These are phyloP conservation scores for Myotis davidii DNA, from an alignment of 2,113 vertebrate species.

Conservation along the genomic window DNA sequence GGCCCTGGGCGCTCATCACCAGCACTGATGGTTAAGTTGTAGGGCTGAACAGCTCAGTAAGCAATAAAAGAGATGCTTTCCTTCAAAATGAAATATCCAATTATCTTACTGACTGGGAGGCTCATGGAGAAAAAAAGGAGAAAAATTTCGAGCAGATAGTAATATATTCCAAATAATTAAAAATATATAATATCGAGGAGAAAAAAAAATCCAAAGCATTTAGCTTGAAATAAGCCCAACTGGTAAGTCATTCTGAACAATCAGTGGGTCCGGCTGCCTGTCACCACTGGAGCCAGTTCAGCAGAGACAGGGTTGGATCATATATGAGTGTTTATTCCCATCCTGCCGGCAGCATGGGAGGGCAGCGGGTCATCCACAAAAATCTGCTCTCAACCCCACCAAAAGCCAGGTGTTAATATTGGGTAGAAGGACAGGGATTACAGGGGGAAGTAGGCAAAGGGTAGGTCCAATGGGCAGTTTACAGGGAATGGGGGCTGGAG, in stretches of 20 bases:
- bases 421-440: too few relatives aligned
- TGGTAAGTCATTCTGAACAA: neutral
- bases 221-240: neutral
- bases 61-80: constrained; percentile 20
- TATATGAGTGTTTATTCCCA: too few relatives aligned
- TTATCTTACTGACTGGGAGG: neutral
- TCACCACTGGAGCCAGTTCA: too few relatives aligned
- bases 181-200: neutral
- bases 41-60: constrained; percentile 53
- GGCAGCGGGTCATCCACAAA: too few relatives aligned
- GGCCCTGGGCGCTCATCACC: neutral
- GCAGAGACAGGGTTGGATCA: too few relatives aligned
- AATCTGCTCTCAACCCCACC: too few relatives aligned
- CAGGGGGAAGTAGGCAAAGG: too few relatives aligned
- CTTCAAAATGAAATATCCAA: neutral
- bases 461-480: too few relatives aligned
- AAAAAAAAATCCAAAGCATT: neutral
- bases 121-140: neutral
- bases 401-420: too few relatives aligned
- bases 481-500: too few relatives aligned
- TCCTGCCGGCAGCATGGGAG: too few relatives aligned
- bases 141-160: neutral
- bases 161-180: neutral
- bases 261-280: too few relatives aligned
- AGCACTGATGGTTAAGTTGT: constrained; percentile 52